Evolutionary conservation across 2,888 invertebrate genomes (phyloP).

Genomic region (Hydroisotoma schaefferi): DNA sequence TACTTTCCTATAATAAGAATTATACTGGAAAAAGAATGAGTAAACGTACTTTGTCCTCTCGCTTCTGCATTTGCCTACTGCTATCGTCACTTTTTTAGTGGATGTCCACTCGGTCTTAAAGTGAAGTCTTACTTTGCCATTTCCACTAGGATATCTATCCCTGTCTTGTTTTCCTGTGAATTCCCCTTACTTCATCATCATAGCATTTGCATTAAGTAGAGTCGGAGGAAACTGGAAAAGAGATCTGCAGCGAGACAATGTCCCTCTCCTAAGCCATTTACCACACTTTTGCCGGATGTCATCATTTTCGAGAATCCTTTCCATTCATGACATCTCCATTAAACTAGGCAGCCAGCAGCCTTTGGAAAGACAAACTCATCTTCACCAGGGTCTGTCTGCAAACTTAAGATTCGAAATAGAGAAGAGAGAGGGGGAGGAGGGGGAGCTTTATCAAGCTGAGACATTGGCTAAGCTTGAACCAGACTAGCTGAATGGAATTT

Average conservation of each 20-base stretch:
- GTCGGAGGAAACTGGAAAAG: conserved; percentile 15
- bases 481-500: no score
- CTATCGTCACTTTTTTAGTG: neutral
- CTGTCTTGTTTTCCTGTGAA: conserved; percentile 18
- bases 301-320: conserved; percentile 44
- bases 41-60: no score
- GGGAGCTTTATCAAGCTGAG: no score
- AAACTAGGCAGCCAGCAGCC: conserved; percentile 7
- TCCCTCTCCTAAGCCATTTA: conserved; percentile 39
- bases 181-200: conserved; percentile 45
- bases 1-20: conserved; percentile 5
- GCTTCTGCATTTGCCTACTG: neutral
- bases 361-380: neutral
- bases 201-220: conserved; percentile 47
- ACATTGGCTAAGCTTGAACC: no score
- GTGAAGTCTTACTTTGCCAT: conserved; percentile 7
- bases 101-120: neutral
- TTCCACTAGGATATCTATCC: conserved; percentile 17
- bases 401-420: no score
- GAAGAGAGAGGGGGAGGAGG: no score
- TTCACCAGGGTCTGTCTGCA: neutral
- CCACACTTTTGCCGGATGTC: conserved; percentile 47
- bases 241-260: conserved; percentile 38
- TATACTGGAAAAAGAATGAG: no score
- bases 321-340: conserved; percentile 26